These are phyloP conservation scores for Ochropleura plecta DNA, from an alignment of 2,888 invertebrate species.

Conservation along the genomic window DNA sequence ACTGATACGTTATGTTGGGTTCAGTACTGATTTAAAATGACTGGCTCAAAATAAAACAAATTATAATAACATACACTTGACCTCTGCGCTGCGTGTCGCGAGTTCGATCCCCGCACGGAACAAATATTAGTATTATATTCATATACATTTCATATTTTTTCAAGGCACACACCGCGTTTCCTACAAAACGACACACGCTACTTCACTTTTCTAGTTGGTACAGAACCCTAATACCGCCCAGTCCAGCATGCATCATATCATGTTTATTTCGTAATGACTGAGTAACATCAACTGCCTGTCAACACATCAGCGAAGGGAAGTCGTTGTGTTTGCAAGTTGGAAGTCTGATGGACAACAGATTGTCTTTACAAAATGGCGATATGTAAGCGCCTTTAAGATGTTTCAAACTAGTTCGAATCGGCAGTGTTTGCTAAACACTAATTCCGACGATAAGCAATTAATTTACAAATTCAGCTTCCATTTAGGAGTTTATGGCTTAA, in stretches of 20 bases:
- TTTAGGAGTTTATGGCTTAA: no score
- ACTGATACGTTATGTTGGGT: neutral
- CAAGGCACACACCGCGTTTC: no score
- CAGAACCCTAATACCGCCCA: neutral
- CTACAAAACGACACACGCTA: no score
- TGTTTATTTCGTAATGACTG: slow-evolving; percentile 30
- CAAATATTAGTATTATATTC: no score
- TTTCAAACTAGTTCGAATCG: neutral
- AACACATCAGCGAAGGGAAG: slow-evolving; percentile 17
- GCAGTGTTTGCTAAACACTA: neutral
- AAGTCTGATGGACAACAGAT: slow-evolving; percentile 25
- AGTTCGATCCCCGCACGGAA: no score
- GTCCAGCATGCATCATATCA: neutral
- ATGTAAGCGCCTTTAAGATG: slow-evolving; percentile 9
- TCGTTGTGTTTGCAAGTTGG: slow-evolving; percentile 4
- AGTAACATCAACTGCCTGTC: slow-evolving; percentile 31
- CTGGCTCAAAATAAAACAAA: no score
- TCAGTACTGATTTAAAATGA: neutral
- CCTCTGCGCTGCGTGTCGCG: no score
- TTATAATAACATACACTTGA: no score
- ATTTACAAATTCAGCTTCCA: neutral
- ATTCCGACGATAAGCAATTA: neutral
- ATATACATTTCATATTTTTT: no score
- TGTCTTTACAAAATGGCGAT: slow-evolving; percentile 21
- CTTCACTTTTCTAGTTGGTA: neutral